Percentiles rank a stretch among this genome's conserved stretches.
Conservation (phyloP, 2,888 invertebrate genomes). For the Cynaeus angustus region DNA sequence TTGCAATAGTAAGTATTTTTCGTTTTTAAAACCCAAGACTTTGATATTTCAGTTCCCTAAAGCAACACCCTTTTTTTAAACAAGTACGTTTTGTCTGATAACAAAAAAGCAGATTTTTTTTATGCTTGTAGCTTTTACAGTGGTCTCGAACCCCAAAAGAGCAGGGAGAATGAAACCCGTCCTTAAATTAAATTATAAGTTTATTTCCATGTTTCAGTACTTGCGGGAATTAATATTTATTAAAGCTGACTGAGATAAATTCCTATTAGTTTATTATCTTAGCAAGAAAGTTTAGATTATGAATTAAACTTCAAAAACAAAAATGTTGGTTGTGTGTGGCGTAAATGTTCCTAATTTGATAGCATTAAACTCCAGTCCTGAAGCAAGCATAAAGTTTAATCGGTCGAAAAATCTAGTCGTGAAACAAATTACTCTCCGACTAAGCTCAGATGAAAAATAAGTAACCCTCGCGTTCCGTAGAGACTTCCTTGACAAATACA, state of each 20-base stretch:
- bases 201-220: constrained; percentile 36
- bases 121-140: background rate
- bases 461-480: constrained; percentile 28
- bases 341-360: constrained; percentile 44
- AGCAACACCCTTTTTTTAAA: too few species aligned
- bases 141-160: background rate
- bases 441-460: constrained; percentile 41
- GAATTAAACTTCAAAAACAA: constrained; percentile 34
- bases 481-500: constrained; percentile 36
- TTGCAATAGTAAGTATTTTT: too few species aligned
- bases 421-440: constrained; percentile 43
- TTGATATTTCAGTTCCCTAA: too few species aligned
- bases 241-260: constrained; percentile 46
- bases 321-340: constrained; percentile 37
- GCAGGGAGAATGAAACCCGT: constrained; percentile 5
- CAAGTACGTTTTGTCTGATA: too few species aligned
- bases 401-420: constrained; percentile 54
- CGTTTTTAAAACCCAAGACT: too few species aligned
- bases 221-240: constrained; percentile 44
- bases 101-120: background rate
- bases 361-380: constrained; percentile 38
- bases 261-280: constrained; percentile 43
- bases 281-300: constrained; percentile 33
- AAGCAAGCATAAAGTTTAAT: constrained; percentile 55
- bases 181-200: constrained; percentile 37